Percentiles rank a stretch among this genome's conserved stretches.
Evolutionary conservation across 2,797 vertebrate species (phyloP).

Genomic region (Gallinago stenura): DNA sequence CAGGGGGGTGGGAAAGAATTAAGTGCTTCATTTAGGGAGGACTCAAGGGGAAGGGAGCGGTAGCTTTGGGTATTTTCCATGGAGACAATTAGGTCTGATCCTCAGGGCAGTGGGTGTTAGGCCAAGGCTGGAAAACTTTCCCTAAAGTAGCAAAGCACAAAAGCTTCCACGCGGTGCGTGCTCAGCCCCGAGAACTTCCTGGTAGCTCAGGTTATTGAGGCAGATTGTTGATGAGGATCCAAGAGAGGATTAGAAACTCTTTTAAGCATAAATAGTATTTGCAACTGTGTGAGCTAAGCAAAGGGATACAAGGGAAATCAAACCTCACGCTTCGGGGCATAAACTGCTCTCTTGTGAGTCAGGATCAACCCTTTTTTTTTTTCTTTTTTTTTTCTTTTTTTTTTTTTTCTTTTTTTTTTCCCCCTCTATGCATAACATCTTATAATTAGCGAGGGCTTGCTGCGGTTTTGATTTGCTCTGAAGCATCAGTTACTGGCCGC

Average conservation of each 20-base stretch:
- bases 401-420: neutral
- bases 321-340: constrained; percentile 62
- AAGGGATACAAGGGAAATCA: constrained; percentile 73
- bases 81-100: constrained; percentile 43
- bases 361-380: constrained; percentile 45
- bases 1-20: neutral
- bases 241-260: constrained; percentile 70
- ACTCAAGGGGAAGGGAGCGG: constrained; percentile 47
- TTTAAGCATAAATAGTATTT: constrained; percentile 69
- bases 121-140: constrained; percentile 51
- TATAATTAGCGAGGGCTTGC: constrained; percentile 60
- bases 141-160: constrained; percentile 45
- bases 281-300: constrained; percentile 68
- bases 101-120: constrained; percentile 29
- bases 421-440: neutral
- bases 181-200: constrained; percentile 60
- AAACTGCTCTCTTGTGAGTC: constrained; percentile 72
- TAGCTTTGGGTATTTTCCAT: constrained; percentile 48
- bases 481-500: constrained; percentile 26
- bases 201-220: constrained; percentile 62
- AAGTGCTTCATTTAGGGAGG: constrained; percentile 13
- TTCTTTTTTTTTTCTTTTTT: neutral
- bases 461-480: constrained; percentile 63
- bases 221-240: constrained; percentile 70
- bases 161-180: constrained; percentile 1